Base-by-base conservation (phyloP, 2,113 vertebrate genomes). In the Ictidomys tridecemlineatus region DNA sequence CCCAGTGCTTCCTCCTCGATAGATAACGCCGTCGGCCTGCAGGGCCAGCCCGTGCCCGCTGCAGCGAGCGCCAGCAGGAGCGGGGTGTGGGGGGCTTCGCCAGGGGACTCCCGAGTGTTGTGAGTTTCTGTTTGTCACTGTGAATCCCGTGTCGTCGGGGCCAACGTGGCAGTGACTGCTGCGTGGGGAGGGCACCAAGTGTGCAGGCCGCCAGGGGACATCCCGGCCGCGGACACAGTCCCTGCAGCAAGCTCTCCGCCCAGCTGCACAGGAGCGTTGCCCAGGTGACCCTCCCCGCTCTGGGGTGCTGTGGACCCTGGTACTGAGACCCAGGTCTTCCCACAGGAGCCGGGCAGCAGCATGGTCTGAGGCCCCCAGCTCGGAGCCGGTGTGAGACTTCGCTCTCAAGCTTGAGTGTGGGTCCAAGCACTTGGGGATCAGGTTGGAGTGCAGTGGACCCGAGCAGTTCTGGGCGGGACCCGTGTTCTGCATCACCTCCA, bases 1-100 rank as follows among this genome's bases (percentile, higher is more conserved):
- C 97, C 94, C 88, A 97, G 98, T 98, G 98, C 98, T 99, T 99
- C 99, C 98, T 98, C 98, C 26, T 89, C 32, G 98, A 99, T 99
- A 99, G 98, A 99, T 99, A 99, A 98, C 98, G 98, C 89, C 0
- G 97, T 98, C 98, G 77, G 92, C 97, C 98, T 98, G 98, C 97
- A 98, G 97, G 98, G 98, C 98, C 99, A 99, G 98, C 98, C 96
- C 86, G 73, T 98, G 98, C 98, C 98, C 24, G 12, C 56, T 4
- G 53, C 67, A 34, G 34, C 34, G 34, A 18, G 67, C 34, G 6
- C 67, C 5, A 24, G 56, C 24, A 24, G 97, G 98, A 98, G 95
- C 95, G n/a, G 26, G 45, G 95, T 73, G 95, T 92, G 34, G 51
- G 91, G 98, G 98, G 98, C 94, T 98, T 98, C 98, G 98, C 98